Evolutionary conservation across 2,888 invertebrate species (phyloP).

Genomic region (Dasypogon diadema): DNA sequence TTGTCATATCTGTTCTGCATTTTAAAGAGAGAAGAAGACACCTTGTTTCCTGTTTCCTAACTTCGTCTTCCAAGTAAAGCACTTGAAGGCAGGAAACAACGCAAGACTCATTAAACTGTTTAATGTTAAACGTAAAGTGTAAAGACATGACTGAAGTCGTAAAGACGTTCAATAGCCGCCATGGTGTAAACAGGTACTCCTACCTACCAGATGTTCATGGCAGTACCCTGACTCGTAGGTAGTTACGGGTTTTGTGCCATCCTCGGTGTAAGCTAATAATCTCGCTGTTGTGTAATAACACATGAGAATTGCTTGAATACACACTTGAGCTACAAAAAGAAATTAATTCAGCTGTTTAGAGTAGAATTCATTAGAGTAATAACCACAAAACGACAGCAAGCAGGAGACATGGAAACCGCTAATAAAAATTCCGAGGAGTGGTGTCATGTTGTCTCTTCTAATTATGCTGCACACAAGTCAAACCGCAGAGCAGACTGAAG

Average conservation of each 20-base stretch:
- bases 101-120: too few species aligned
- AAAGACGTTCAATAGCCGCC: neutral
- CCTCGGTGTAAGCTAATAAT: constrained; percentile 2
- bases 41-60: too few species aligned
- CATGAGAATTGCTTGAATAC: neutral
- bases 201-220: constrained; percentile 25
- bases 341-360: constrained; percentile 26
- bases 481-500: constrained; percentile 2
- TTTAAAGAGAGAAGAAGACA: too few species aligned
- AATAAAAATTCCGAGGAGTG: constrained; percentile 43
- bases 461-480: constrained; percentile 26
- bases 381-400: constrained; percentile 16
- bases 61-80: too few species aligned
- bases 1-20: too few species aligned
- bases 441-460: constrained; percentile 38
- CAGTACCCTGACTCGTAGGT: neutral
- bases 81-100: too few species aligned
- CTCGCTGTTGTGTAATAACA: neutral
- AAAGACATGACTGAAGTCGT: neutral
- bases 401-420: constrained; percentile 21
- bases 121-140: neutral
- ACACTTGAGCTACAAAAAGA: neutral
- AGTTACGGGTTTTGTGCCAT: constrained; percentile 22
- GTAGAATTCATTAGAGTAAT: constrained; percentile 35
- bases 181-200: neutral